Conservation (phyloP, 2,888 invertebrate genomes). For the Timandra comae region DNA sequence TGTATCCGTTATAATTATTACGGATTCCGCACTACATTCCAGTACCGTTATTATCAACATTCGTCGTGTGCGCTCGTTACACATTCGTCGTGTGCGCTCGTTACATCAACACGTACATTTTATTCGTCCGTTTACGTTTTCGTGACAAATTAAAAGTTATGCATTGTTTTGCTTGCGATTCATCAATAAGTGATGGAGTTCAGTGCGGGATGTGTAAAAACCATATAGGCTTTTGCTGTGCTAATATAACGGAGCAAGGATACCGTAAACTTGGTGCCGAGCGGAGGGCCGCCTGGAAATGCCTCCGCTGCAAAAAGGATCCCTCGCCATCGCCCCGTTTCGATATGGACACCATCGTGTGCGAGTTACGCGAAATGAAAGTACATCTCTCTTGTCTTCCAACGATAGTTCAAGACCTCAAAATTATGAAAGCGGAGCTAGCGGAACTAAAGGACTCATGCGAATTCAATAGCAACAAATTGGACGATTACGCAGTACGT, state of each 20-base stretch:
- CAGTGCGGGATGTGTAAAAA: constrained; percentile 1
- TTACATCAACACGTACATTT: too few relatives aligned
- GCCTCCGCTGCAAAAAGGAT: background rate
- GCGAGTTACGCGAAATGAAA: constrained; percentile 4
- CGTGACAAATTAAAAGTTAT: too few relatives aligned
- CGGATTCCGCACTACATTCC: too few relatives aligned
- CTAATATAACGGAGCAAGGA: constrained; percentile 2
- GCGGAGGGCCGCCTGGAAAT: constrained; percentile 2
- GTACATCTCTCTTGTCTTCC: background rate
- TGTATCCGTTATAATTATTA: too few relatives aligned
- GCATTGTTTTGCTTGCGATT: background rate
- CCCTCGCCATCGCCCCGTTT: background rate
- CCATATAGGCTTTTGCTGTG: constrained; percentile 3
- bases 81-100: too few relatives aligned
- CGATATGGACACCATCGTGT: background rate
- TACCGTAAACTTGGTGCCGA: constrained; percentile 5
- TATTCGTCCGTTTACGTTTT: too few relatives aligned
- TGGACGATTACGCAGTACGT: background rate
- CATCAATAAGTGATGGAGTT: background rate
- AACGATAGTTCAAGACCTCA: constrained; percentile 1
- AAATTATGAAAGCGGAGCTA: constrained; percentile 1
- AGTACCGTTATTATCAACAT: constrained; percentile 5
- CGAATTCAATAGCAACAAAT: background rate
- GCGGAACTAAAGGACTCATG: background rate
- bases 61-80: background rate